Evolutionary conservation across 2,113 vertebrate species (phyloP).

Genomic region (Oncorhynchus tshawytscha): DNA sequence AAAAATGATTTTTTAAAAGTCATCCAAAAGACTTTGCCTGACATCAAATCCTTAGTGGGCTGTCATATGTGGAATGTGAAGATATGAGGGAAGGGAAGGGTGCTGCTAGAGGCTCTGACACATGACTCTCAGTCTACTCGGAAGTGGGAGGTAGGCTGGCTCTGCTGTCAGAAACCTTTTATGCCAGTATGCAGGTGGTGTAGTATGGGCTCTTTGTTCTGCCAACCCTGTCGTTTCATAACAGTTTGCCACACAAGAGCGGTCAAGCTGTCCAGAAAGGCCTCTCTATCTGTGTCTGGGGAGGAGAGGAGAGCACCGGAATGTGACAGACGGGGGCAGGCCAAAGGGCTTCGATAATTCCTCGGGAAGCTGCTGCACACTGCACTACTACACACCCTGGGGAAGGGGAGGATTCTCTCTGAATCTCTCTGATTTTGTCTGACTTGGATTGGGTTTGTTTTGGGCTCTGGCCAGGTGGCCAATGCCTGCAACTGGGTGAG

Average conservation of each 20-base stretch:
- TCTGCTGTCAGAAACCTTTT: constrained; percentile 24
- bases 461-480: constrained; percentile 23
- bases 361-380: constrained; percentile 3
- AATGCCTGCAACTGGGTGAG: constrained; percentile 14
- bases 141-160: too few species aligned
- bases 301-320: background rate
- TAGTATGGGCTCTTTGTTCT: constrained; percentile 17
- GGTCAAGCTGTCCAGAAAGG: constrained; percentile 14
- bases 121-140: too few species aligned
- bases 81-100: too few species aligned
- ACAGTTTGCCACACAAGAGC: constrained; percentile 31
- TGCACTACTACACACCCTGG: background rate
- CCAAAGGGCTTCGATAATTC: constrained; percentile 34
- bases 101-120: too few species aligned
- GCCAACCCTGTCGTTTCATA: constrained; percentile 37
- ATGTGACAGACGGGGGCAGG: constrained; percentile 13
- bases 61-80: too few species aligned
- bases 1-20: accelerated
- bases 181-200: constrained; percentile 9
- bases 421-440: background rate
- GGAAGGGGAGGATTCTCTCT: constrained; percentile 13
- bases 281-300: background rate
- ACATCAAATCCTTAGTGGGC: too few species aligned
- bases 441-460: constrained; percentile 10
- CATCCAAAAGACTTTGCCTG: too few species aligned